Conservation (phyloP, 2,888 invertebrate species). For the Chrysolina oricalcia region DNA sequence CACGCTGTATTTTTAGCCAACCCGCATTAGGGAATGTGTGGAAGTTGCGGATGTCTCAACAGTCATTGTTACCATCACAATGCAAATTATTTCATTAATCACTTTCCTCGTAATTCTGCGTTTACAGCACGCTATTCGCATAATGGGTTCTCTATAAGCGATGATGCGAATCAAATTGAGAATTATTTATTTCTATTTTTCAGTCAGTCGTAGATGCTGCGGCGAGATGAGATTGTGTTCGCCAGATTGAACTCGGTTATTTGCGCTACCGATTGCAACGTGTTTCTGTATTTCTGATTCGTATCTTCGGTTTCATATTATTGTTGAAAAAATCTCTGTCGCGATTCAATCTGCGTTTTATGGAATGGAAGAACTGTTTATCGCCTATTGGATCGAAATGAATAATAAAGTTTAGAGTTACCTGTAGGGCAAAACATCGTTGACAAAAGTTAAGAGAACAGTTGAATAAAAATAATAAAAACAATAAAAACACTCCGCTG, state of each 20-base stretch:
- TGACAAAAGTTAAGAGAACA: too few species aligned
- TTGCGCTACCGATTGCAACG: conserved; percentile 2
- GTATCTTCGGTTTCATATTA: not conserved
- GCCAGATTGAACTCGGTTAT: not conserved
- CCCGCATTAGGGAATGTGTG: not conserved
- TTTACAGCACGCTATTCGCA: conserved; percentile 42
- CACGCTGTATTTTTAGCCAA: not conserved
- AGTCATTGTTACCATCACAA: conserved; percentile 41
- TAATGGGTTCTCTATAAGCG: conserved; percentile 42
- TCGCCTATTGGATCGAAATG: too few species aligned
- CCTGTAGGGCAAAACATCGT: too few species aligned
- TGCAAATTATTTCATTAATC: conserved; percentile 52
- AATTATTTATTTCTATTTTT: conserved; percentile 21
- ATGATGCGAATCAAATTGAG: conserved; percentile 39
- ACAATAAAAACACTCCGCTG: too few species aligned
- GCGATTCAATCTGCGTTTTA: not conserved
- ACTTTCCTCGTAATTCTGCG: conserved; percentile 47
- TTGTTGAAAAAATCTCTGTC: not conserved
- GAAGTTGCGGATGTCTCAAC: conserved; percentile 35
- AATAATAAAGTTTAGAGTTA: too few species aligned
- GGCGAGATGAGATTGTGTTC: conserved; percentile 17
- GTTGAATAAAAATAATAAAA: too few species aligned
- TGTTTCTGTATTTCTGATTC: not conserved
- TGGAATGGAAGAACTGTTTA: not conserved
- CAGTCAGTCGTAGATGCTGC: conserved; percentile 15